A percentile compares a stretch with the other conserved stretches of the same genome.
These are phyloP conservation scores for Nansenia antarctica DNA, from an alignment of 2,113 vertebrate species.

Conservation along the genomic window DNA sequence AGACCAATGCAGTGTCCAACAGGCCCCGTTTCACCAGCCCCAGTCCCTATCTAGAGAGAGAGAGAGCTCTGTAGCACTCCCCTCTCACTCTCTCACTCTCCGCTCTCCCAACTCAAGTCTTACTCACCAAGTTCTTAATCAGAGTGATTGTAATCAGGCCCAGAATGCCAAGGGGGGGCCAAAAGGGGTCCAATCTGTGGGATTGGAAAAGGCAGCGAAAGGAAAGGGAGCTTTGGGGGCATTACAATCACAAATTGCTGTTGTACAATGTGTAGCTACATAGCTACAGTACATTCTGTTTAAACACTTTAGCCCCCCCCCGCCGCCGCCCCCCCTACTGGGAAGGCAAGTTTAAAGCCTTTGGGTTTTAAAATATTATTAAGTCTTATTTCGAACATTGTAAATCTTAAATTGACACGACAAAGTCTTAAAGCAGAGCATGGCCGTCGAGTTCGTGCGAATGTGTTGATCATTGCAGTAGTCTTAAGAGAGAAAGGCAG, in stretches of 20 bases:
- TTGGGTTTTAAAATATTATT: constrained; percentile 63
- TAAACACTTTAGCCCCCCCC: constrained; percentile 74
- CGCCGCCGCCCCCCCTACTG: no score
- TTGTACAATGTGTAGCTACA: constrained; percentile 72
- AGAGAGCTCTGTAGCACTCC: constrained; percentile 23
- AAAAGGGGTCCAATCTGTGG: constrained; percentile 83
- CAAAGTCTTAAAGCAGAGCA: constrained; percentile 78
- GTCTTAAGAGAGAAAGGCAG: constrained; percentile 66
- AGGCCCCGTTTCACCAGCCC: constrained; percentile 69
- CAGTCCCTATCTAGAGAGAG: neutral
- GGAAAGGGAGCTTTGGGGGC: constrained; percentile 85
- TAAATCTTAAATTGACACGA: constrained; percentile 77
- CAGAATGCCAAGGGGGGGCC: constrained; percentile 91
- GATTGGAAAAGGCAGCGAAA: constrained; percentile 76
- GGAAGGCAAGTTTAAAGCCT: constrained; percentile 70
- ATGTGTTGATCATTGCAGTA: constrained; percentile 63
- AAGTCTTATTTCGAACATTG: constrained; percentile 73
- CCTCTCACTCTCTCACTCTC: constrained; percentile 72
- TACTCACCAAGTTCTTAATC: constrained; percentile 89
- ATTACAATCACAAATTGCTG: constrained; percentile 89
- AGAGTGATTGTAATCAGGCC: constrained; percentile 91
- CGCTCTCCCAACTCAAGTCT: constrained; percentile 79
- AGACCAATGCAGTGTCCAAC: constrained; percentile 82
- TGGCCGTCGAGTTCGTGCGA: constrained; percentile 55
- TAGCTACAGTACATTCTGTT: constrained; percentile 64